phyloP scores from a whole-genome alignment of 2,113 vertebrate species.

The Rhombomys opimus region DNA sequence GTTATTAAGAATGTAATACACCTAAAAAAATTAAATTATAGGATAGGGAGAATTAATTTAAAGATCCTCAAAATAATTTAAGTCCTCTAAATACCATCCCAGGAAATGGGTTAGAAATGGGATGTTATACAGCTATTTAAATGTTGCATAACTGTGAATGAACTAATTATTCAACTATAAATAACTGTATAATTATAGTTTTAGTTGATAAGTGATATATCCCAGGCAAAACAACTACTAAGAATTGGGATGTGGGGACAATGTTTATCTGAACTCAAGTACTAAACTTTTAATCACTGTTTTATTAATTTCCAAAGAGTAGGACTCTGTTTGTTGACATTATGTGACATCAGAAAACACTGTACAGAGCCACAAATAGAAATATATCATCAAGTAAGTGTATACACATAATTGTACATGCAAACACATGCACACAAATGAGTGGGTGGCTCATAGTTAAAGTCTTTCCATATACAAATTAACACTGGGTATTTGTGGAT shows the following conservation, averaged over 20 bases:
- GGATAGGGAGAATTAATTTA: conserved; percentile 17
- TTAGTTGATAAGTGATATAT: not conserved
- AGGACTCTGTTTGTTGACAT: not conserved
- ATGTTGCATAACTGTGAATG: not conserved
- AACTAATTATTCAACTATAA: not conserved
- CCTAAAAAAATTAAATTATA: conserved; percentile 51
- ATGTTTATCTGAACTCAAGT: not conserved
- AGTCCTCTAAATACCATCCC: not conserved
- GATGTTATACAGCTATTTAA: not conserved
- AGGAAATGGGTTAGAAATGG: conserved; percentile 14
- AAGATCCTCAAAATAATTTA: not conserved
- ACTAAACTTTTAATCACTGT: not conserved
- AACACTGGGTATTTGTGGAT: not conserved
- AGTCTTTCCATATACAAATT: not conserved
- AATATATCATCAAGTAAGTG: not conserved
- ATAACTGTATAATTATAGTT: conserved; percentile 15
- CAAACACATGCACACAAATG: not conserved
- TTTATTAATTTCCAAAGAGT: not conserved
- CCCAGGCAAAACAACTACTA: not conserved
- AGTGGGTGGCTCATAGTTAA: not conserved
- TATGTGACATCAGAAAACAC: not conserved
- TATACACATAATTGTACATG: not conserved
- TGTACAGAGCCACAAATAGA: not conserved
- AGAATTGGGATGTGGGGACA: not conserved
- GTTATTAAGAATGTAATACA: conserved; percentile 64